These are phyloP conservation scores for Craseonycteris thonglongyai DNA, from an alignment of 2,113 vertebrate species.

Conservation along the genomic window DNA sequence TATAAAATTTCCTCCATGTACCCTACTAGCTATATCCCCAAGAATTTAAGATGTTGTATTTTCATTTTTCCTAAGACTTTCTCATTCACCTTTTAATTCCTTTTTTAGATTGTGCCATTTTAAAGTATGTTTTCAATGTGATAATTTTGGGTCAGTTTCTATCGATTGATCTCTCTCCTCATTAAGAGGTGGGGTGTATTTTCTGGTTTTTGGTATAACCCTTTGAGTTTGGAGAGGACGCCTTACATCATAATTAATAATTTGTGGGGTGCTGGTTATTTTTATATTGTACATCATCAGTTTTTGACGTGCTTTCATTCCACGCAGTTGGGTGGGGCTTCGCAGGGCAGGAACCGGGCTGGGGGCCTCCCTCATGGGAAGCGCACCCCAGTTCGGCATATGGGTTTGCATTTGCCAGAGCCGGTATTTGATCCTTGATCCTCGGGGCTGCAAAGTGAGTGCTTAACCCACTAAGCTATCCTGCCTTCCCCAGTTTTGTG, in stretches of 20 bases:
- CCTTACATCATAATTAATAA: not conserved
- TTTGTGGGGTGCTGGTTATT: not conserved
- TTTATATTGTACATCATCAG: too few relatives aligned
- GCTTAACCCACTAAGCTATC: too few relatives aligned
- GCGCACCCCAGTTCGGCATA: too few relatives aligned
- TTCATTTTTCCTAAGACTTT: not conserved
- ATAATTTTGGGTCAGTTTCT: not conserved
- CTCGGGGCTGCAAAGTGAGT: too few relatives aligned
- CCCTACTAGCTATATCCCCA: not conserved
- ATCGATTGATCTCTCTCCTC: not conserved
- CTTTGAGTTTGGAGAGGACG: not conserved
- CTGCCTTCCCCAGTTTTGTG: too few relatives aligned
- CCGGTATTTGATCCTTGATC: too few relatives aligned
- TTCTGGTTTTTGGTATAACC: not conserved
- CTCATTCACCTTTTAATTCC: not conserved
- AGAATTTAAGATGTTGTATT: not conserved
- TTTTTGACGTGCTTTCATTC: too few relatives aligned
- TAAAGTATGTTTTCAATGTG: not conserved
- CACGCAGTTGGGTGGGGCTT: too few relatives aligned
- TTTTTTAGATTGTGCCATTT: not conserved
- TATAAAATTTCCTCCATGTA: not conserved
- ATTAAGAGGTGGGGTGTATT: not conserved
- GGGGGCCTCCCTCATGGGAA: too few relatives aligned
- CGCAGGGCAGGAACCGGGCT: too few relatives aligned
- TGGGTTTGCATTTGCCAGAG: too few relatives aligned